Percentiles rank a stretch among this genome's conserved stretches.
phyloP scores from a whole-genome alignment of 2,797 vertebrate genomes.

The Gymnocypris eckloni region DNA sequence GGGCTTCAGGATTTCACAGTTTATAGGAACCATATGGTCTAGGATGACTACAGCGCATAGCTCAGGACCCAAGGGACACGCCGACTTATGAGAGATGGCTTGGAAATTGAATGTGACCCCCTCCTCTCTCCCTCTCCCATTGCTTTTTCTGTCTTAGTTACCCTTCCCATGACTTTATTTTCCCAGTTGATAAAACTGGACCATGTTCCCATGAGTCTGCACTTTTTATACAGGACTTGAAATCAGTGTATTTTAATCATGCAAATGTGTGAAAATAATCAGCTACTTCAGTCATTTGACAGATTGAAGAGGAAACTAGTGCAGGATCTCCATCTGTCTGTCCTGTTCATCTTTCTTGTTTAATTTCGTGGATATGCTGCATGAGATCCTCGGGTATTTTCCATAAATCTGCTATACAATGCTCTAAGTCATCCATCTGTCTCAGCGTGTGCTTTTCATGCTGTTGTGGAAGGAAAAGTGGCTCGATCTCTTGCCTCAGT shows the following conservation, averaged over 20 bases:
- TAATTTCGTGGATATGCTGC: slow-evolving; percentile 13
- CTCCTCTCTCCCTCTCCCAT: background rate
- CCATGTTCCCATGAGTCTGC: background rate
- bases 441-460: background rate
- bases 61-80: slow-evolving; percentile 56
- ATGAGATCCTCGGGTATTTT: slow-evolving; percentile 2
- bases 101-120: slow-evolving; percentile 52
- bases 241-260: background rate
- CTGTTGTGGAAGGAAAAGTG: slow-evolving; percentile 16
- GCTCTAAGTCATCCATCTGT: slow-evolving; percentile 27
- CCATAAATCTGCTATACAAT: background rate
- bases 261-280: background rate
- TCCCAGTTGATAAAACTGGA: slow-evolving; percentile 13
- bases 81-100: slow-evolving; percentile 57
- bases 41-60: slow-evolving; percentile 63
- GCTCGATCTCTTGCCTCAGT: slow-evolving; percentile 38
- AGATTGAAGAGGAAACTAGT: slow-evolving; percentile 10
- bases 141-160: slow-evolving; percentile 2
- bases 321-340: slow-evolving; percentile 22
- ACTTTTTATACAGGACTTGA: background rate
- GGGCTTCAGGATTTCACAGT: slow-evolving; percentile 60
- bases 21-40: slow-evolving; percentile 64
- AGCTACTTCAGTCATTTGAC: background rate
- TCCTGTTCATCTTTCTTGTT: slow-evolving; percentile 16
- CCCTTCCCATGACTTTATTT: slow-evolving; percentile 35